phyloP scores from a whole-genome alignment of 2,888 invertebrate genomes.

The Ophion ventricosus region DNA sequence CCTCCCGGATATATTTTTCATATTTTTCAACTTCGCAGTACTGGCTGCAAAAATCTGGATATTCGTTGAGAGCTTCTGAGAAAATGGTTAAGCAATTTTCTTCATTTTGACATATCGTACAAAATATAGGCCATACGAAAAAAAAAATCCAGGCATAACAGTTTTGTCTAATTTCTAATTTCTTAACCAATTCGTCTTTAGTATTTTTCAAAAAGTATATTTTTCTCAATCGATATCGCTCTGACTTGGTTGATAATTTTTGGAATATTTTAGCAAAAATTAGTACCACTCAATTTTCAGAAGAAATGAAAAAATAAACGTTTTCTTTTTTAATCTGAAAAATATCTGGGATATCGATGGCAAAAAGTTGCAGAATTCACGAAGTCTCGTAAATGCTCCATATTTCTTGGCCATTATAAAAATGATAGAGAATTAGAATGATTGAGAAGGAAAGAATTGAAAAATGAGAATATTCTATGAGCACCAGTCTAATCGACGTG shows the following conservation, averaged over 20 bases:
- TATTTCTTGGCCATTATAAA: neutral
- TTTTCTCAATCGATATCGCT: neutral
- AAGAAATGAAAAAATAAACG: neutral
- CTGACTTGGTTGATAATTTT: neutral
- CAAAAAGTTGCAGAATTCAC: neutral
- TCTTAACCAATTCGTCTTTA: neutral
- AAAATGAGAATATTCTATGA: constrained; percentile 24
- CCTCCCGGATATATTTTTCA: neutral
- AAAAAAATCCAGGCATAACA: too few relatives aligned
- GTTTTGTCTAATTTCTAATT: too few relatives aligned
- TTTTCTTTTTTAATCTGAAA: neutral
- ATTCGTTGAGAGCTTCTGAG: neutral
- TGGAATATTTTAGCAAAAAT: neutral
- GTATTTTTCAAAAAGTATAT: neutral
- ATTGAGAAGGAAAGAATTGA: constrained; percentile 1
- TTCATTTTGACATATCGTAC: neutral
- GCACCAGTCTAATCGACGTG: constrained; percentile 50
- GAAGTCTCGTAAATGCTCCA: neutral
- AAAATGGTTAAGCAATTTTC: neutral
- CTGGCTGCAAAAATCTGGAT: neutral
- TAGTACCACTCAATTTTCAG: neutral
- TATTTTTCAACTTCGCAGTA: neutral
- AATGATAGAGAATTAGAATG: constrained; percentile 13
- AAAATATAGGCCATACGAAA: neutral
- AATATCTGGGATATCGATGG: neutral